Conservation (phyloP, 2,888 invertebrate genomes). For the Acleris laterana region DNA sequence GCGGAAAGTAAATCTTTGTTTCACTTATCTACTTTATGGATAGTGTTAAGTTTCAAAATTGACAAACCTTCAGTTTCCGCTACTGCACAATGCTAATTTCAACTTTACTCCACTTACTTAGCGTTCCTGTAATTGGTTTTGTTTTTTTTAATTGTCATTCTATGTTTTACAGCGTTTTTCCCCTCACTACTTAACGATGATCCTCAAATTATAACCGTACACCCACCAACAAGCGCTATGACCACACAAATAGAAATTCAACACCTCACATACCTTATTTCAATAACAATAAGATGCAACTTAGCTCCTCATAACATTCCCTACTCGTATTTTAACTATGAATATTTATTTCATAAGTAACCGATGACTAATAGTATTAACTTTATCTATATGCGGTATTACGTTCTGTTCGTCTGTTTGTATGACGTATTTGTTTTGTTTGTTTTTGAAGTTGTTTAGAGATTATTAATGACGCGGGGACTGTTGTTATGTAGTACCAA, state of each 20-base stretch:
- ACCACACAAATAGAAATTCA: not conserved
- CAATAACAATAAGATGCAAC: slow-evolving; percentile 2
- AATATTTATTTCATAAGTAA: slow-evolving; percentile 54
- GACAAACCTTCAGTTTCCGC: too few species aligned
- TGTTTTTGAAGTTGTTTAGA: slow-evolving; percentile 12
- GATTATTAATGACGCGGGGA: slow-evolving; percentile 4
- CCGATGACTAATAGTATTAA: slow-evolving; percentile 58
- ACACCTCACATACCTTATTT: not conserved
- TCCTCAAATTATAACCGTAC: slow-evolving; percentile 7
- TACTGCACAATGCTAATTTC: too few species aligned
- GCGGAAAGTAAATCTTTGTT: too few species aligned
- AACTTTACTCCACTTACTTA: too few species aligned
- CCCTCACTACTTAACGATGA: too few species aligned
- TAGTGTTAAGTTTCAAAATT: too few species aligned
- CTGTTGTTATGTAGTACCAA: not conserved
- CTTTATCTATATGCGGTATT: slow-evolving; percentile 57
- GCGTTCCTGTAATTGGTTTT: too few species aligned
- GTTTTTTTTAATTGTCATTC: too few species aligned
- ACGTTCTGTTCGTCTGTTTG: slow-evolving; percentile 36
- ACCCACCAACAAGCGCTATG: not conserved
- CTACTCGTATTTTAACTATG: slow-evolving; percentile 11
- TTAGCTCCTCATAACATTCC: not conserved
- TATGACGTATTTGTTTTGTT: slow-evolving; percentile 21
- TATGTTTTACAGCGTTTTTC: too few species aligned
- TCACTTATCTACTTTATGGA: too few species aligned